phyloP scores from a whole-genome alignment of 37 sponge, comb jelly and placozoan species.

The Aphrocallistes beatrix region DNA sequence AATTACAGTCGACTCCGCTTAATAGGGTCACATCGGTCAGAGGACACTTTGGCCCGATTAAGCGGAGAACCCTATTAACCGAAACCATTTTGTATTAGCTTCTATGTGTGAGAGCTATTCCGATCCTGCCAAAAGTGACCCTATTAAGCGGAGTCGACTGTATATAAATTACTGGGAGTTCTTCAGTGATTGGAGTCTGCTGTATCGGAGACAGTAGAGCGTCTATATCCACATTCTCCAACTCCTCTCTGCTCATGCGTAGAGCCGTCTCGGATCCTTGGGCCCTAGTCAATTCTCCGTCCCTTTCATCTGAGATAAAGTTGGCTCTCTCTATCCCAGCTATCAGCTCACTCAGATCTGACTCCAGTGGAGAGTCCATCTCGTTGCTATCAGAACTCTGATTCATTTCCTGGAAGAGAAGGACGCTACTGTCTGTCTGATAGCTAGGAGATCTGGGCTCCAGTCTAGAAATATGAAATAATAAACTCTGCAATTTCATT shows the following conservation, averaged over 20 bases:
- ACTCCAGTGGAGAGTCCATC: neutral
- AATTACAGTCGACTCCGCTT: too few species aligned
- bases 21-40: too few species aligned
- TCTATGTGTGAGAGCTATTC: too few species aligned
- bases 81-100: too few species aligned
- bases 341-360: neutral
- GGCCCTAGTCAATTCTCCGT: neutral
- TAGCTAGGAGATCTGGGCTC: neutral
- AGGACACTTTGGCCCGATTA: too few species aligned
- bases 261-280: slow-evolving; percentile 11
- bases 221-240: neutral
- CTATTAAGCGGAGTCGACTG: slow-evolving; percentile 8
- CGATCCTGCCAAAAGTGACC: too few species aligned
- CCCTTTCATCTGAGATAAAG: neutral
- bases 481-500: neutral
- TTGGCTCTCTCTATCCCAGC: slow-evolving; percentile 6
- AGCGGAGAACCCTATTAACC: too few species aligned
- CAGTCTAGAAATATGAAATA: neutral
- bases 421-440: neutral
- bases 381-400: neutral
- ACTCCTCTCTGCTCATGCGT: slow-evolving; percentile 2
- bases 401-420: neutral
- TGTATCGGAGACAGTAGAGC: neutral
- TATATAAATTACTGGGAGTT: neutral
- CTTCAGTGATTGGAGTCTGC: neutral